Conservation (phyloP, 2,113 vertebrate genomes). For the Orthonyx spaldingii region DNA sequence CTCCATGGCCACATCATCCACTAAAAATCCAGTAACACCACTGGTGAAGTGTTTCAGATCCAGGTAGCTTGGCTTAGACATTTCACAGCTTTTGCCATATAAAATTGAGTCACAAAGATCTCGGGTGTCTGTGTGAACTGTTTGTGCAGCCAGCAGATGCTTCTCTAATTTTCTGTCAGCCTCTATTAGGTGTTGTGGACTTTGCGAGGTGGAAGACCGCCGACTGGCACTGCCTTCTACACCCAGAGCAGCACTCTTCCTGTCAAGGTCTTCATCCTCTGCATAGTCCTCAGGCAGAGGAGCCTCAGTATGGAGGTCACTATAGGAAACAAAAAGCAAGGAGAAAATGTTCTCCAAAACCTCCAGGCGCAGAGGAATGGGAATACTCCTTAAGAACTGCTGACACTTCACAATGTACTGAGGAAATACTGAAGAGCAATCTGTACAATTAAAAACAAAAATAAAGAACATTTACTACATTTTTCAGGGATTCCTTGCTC, state of each 20-base stretch:
- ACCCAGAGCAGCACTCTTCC: background rate
- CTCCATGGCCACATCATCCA: slow-evolving; percentile 78
- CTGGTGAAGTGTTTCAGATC: slow-evolving; percentile 80
- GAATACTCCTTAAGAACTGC: slow-evolving; percentile 82
- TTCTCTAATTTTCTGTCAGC: slow-evolving; percentile 32
- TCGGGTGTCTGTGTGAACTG: background rate
- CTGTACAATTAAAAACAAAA: slow-evolving; percentile 63
- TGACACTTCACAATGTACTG: slow-evolving; percentile 85
- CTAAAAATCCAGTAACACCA: slow-evolving; percentile 82
- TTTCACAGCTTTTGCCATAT: background rate
- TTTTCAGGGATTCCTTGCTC: background rate
- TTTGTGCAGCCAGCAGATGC: background rate
- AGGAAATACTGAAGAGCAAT: slow-evolving; percentile 75
- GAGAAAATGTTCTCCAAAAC: slow-evolving; percentile 98
- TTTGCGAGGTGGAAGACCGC: slow-evolving; percentile 47
- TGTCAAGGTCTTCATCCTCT: slow-evolving; percentile 67
- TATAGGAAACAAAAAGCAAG: slow-evolving; percentile 85
- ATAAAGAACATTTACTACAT: background rate
- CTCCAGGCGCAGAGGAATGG: slow-evolving; percentile 85
- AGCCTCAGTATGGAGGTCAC: slow-evolving; percentile 76
- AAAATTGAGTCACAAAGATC: background rate
- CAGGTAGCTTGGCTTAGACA: slow-evolving; percentile 53
- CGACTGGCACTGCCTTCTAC: background rate
- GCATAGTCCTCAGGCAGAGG: slow-evolving; percentile 64
- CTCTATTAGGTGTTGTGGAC: slow-evolving; percentile 27